Conservation (phyloP, 2,113 vertebrate genomes). For the Prolemur simus region DNA sequence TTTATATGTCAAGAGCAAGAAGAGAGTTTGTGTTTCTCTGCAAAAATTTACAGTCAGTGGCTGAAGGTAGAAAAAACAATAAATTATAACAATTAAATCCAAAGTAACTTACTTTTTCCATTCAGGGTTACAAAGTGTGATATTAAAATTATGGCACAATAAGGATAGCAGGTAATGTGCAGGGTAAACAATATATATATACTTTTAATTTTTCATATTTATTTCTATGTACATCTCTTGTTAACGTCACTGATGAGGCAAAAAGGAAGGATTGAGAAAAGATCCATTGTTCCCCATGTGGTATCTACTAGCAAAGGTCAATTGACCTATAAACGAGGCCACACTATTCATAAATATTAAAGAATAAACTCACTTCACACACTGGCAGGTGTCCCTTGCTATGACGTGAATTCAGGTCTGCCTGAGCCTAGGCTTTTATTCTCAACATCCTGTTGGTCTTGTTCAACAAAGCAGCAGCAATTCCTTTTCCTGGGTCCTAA, state of each 20-base stretch:
- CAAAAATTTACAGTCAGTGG: neutral
- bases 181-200: neutral
- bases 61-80: conserved; percentile 64
- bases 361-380: neutral
- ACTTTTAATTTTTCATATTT: neutral
- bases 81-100: conserved; percentile 77
- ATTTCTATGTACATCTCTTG: neutral
- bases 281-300: neutral
- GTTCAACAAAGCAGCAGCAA: neutral
- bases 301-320: neutral
- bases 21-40: neutral
- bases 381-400: neutral
- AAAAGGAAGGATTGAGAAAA: neutral
- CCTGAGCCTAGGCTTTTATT: neutral
- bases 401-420: neutral
- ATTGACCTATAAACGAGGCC: neutral
- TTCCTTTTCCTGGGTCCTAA: neutral
- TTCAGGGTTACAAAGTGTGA: conserved; percentile 71
- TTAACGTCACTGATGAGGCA: conserved; percentile 32
- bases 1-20: conserved; percentile 69
- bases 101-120: conserved; percentile 73
- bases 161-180: neutral
- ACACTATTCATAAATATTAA: neutral
- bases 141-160: conserved; percentile 15
- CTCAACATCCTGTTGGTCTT: neutral